Conservation (phyloP, 1,140 invertebrate genomes). For the Stegodyphus mimosarum region DNA sequence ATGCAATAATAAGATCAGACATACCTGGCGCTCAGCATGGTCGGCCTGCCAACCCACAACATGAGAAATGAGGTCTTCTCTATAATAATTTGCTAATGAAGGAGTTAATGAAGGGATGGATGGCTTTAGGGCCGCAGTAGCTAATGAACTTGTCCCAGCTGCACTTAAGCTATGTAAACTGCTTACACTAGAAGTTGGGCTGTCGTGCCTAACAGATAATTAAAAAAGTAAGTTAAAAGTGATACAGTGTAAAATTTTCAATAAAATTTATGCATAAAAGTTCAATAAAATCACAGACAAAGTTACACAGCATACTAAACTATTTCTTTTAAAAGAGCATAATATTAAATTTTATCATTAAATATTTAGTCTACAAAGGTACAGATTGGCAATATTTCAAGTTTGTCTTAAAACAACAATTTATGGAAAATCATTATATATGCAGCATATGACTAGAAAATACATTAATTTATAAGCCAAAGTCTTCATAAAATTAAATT, state of each 20-base stretch:
- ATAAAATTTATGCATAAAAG: too few relatives aligned
- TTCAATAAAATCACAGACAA: too few relatives aligned
- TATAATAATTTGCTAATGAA: slow-evolving; percentile 90
- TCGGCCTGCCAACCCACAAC: slow-evolving; percentile 93
- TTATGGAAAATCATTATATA: too few relatives aligned
- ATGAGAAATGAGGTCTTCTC: slow-evolving; percentile 89
- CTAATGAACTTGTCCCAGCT: slow-evolving; percentile 67
- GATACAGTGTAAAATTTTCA: neutral
- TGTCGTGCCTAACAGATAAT: slow-evolving; percentile 63
- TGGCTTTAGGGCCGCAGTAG: slow-evolving; percentile 65
- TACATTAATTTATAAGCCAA: too few relatives aligned
- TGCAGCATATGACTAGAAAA: too few relatives aligned
- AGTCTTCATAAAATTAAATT: too few relatives aligned
- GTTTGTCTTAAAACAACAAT: too few relatives aligned
- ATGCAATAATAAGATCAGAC: neutral
- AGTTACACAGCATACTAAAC: too few relatives aligned
- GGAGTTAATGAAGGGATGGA: slow-evolving; percentile 81
- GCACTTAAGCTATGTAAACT: slow-evolving; percentile 71
- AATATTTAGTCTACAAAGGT: too few relatives aligned
- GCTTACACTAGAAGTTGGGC: slow-evolving; percentile 72
- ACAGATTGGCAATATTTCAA: too few relatives aligned
- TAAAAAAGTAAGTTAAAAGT: neutral
- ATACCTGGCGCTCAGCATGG: slow-evolving; percentile 90
- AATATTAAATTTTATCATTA: too few relatives aligned
- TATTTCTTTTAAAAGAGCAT: too few relatives aligned